These are phyloP conservation scores for Acleris literana DNA, from an alignment of 2,888 invertebrate species.

Conservation along the genomic window DNA sequence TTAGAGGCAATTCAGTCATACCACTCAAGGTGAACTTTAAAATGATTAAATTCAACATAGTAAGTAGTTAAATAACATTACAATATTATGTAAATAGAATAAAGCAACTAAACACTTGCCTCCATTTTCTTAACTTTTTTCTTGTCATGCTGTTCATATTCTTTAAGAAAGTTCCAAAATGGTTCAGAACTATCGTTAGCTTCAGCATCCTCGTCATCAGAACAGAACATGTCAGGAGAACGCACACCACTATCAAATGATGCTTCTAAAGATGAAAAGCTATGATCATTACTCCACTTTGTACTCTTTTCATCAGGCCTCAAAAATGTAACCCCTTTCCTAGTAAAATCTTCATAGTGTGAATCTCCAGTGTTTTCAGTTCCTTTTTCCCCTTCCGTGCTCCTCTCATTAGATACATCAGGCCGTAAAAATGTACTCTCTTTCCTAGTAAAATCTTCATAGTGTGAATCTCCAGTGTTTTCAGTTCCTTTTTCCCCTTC, in stretches of 20 bases:
- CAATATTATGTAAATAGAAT: not conserved
- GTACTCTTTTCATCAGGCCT: slow-evolving; percentile 56
- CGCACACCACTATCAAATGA: slow-evolving; percentile 78
- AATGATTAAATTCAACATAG: not conserved
- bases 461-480: slow-evolving; percentile 66
- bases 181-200: slow-evolving; percentile 49
- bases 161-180: slow-evolving; percentile 69
- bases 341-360: slow-evolving; percentile 60
- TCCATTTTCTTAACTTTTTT: slow-evolving; percentile 69
- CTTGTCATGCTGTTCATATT: slow-evolving; percentile 71
- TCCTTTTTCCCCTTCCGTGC: slow-evolving; percentile 51
- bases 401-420: slow-evolving; percentile 49
- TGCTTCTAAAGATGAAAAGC: slow-evolving; percentile 72
- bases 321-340: slow-evolving; percentile 48
- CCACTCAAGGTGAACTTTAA: no score
- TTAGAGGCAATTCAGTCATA: no score
- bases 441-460: slow-evolving; percentile 57
- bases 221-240: slow-evolving; percentile 86
- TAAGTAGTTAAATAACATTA: not conserved
- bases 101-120: slow-evolving; percentile 49
- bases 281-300: slow-evolving; percentile 73
- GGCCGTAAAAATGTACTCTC: slow-evolving; percentile 48
- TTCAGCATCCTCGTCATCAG: slow-evolving; percentile 81
- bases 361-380: slow-evolving; percentile 66
- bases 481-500: slow-evolving; percentile 57